Evolutionary conservation across 2,797 vertebrate genomes (phyloP), one percentile per base, ranked within the genome.

Genomic region (Pseudomugil gertrudae): DNA sequence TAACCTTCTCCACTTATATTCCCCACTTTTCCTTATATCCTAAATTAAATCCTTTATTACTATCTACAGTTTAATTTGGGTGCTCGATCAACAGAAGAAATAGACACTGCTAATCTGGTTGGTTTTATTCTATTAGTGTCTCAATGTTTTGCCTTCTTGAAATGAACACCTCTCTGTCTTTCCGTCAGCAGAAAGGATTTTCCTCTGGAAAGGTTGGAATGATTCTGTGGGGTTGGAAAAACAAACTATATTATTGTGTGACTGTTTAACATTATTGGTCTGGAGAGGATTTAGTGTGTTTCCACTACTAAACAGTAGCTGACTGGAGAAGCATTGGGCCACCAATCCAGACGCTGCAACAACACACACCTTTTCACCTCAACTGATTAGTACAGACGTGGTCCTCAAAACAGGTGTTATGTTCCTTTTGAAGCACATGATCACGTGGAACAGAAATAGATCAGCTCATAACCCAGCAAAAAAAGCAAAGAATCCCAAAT

Each of bases 121-220:
- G 66, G 29, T 80, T 83, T 87, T 72, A 69, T 58, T 72, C 53
- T 85, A 29, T 43, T 76, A 71, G 64, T 29, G 51, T 68, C 80
- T 71, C 67, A 76, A 78, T 61, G 77, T 83, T 27, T 79, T 65
- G 55, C 67, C 59, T 62, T 83, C 70, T 53, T 90, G 88, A 89
- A 93, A 89, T 82, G 83, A 72, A 87, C 72, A 84, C 85, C 81
- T 89, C 76, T 84, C 76, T 76, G 63, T 79, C 82, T 75, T 80
- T 91, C 89, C 91, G 64, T 87, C 88, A 86, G 88, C 79, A 83
- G 77, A 81, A 90, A 76, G 76, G 27, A 84, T 71, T 92, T 91
- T 83, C 84, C 92, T 83, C 75, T 67, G 71, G 83, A 87, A 90
- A 87, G 66, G 65, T 91, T 88, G 87, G 85, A 87, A 90, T 84